These are phyloP conservation scores for Drosophila mauritiana DNA, from an alignment of 1,140 invertebrate species.

Conservation along the genomic window DNA sequence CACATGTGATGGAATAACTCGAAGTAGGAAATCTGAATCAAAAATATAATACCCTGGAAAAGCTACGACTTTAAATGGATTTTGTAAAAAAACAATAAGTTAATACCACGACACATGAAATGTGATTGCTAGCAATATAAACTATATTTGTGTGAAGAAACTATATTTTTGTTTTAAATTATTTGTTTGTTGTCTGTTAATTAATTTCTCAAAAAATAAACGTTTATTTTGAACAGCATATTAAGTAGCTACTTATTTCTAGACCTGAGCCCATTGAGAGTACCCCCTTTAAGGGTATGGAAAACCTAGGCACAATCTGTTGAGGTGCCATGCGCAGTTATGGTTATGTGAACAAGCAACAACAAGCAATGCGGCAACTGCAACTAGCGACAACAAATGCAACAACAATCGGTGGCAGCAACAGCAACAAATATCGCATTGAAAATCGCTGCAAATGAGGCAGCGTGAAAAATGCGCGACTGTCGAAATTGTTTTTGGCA, in stretches of 20 bases:
- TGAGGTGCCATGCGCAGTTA: constrained; percentile 71
- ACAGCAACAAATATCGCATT: constrained; percentile 47
- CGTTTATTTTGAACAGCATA: too few species aligned
- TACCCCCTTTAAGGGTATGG: constrained; percentile 29
- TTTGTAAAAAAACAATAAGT: not conserved
- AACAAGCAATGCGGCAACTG: constrained; percentile 29
- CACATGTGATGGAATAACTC: constrained; percentile 25
- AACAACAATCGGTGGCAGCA: constrained; percentile 33
- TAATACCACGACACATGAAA: too few species aligned
- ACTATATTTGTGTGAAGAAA: too few species aligned
- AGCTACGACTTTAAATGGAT: not conserved
- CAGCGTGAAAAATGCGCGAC: constrained; percentile 67
- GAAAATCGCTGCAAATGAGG: constrained; percentile 71
- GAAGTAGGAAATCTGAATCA: not conserved
- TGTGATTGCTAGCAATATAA: too few species aligned
- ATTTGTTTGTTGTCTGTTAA: too few species aligned
- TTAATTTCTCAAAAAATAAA: not conserved
- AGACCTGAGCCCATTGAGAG: too few species aligned
- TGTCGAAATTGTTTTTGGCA: constrained; percentile 73
- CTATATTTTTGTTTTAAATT: not conserved
- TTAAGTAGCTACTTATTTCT: too few species aligned
- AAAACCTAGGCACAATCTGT: constrained; percentile 34
- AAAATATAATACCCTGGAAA: constrained; percentile 4
- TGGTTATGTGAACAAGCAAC: constrained; percentile 67
- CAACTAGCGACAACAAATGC: constrained; percentile 37